Evolutionary conservation across 1,140 invertebrate genomes (phyloP), one percentile per base, ranked within the genome.

Genomic region (Babylonia areolata): DNA sequence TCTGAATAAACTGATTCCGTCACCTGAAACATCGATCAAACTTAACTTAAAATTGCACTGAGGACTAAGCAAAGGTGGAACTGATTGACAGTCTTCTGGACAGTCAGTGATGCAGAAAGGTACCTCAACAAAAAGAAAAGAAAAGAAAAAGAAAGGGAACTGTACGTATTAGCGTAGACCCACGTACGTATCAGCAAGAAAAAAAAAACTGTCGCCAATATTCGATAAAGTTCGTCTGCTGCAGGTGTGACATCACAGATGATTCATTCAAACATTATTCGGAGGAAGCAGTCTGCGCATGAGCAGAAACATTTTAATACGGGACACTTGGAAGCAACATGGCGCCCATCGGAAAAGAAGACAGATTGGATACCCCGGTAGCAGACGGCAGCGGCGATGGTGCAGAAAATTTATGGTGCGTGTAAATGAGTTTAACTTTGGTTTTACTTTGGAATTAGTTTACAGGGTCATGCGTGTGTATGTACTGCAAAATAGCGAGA

Each of bases 391-490:
- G 91, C 79, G 88, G 88, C 51, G 93, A 93, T 35, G 93, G 92
- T 87, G 91, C 92, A 54, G 92, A 94, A 88, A 95, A 94, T 92
- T 88, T 95, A 78, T 95, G 94, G 94, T 95, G 91, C 89, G 91
- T 88, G 35, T 35, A 79, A n/a, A 40, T 54, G 12, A 42, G 54
- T 17, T 71, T 17, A 69, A 54, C 31, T 46, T 75, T 17, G 1
- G 73, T 84, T 80, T 77, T 80, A 69, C 69, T 81, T 20, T 40
- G 88, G 69, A 39, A 33, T 33, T 73, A n/a, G 15, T 73, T 75
- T 51, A 64, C 64, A 37, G 23, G 69, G 46, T n/a, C 69, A 42
- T 15, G 42, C 46, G 23, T 35, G 58, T 73, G 23, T 28, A 42
- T 39, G 39, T 39, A 75, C 12, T 42, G 33, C 3, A 20, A 28